phyloP scores from a whole-genome alignment of 2,113 vertebrate genomes.

The Danionella cerebrum region DNA sequence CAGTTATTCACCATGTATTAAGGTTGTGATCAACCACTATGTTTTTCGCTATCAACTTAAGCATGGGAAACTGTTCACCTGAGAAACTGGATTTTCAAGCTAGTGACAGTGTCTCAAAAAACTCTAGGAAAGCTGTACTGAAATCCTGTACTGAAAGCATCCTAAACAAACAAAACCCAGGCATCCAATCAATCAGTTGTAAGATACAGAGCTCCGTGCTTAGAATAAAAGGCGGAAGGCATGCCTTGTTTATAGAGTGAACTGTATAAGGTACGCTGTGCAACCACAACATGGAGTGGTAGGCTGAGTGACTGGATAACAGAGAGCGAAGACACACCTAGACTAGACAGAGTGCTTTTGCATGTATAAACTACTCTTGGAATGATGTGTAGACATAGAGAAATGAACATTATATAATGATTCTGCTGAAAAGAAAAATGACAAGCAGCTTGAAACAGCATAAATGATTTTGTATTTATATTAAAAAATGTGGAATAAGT shows the following conservation, averaged over 20 bases:
- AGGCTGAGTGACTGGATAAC: neutral
- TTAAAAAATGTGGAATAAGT: too few species aligned
- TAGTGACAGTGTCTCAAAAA: neutral
- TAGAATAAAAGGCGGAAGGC: neutral
- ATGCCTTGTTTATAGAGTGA: neutral
- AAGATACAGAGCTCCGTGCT: neutral
- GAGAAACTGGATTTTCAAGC: slow-evolving; percentile 28
- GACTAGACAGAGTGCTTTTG: neutral
- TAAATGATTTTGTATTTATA: too few species aligned
- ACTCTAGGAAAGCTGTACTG: neutral
- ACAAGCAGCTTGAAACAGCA: too few species aligned
- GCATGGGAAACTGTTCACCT: slow-evolving; percentile 19
- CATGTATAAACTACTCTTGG: neutral
- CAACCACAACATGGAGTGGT: neutral
- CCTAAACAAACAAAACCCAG: neutral
- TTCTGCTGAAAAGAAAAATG: neutral
- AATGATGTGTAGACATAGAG: neutral
- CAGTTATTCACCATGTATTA: too few species aligned
- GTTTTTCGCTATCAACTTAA: neutral
- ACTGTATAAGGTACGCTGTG: neutral
- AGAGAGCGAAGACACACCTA: neutral
- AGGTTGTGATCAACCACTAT: neutral
- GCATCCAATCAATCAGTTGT: neutral
- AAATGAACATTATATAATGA: neutral
- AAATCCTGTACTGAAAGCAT: neutral